Base-by-base conservation (phyloP, 2,888 invertebrate species). In the Drosophila histrio region DNA sequence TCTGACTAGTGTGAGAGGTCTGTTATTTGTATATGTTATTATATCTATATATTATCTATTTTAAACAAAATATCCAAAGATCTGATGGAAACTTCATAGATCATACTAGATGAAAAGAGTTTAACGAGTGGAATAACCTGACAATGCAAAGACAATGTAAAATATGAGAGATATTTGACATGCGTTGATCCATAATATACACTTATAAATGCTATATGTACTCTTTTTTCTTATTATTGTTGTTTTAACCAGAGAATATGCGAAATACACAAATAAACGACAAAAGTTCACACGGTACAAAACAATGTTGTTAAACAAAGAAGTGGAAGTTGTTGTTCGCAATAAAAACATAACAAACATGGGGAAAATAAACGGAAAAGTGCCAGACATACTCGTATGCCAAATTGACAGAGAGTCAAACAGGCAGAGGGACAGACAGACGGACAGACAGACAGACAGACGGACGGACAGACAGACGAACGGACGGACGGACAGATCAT, bases 251-350 rank as follows among this genome's bases (percentile, higher is more conserved):
- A 59, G 62, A 34, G 61, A 66, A 58, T 61, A 49, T 60, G 60
- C 28, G 17, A 61, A 47, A 36, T 17, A 34, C 8, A 21, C 41
- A 47, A 28, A 73, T 61, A 39, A 77, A 38, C 19, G n/a, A 5
- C n/a, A 44, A 54, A 68, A 13, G 60, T 85, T 80, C 80, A 78
- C 80, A 80, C 82, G 63, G 43, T 19, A 63, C 71, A 64, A 71
- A 71, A 66, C 21, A 77, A 24, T 61, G 49, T 75, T 36, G 60
- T 60, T 43, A 62, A 61, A 85, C 83, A 81, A 81, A 82, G 77
- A 85, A 66, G 86, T 81, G 81, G 86, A 85, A 81, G 85, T 79
- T 50, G 49, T 58, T 46, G 57, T 24, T 30, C 9, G 39, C n/a
- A 41, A 32, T 26, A 44, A 60, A 44, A 54, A 47, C 44, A 28